Evolutionary conservation across 2,113 vertebrate genomes (phyloP), one percentile per base, ranked within the genome.

Genomic region (Octodon degus): DNA sequence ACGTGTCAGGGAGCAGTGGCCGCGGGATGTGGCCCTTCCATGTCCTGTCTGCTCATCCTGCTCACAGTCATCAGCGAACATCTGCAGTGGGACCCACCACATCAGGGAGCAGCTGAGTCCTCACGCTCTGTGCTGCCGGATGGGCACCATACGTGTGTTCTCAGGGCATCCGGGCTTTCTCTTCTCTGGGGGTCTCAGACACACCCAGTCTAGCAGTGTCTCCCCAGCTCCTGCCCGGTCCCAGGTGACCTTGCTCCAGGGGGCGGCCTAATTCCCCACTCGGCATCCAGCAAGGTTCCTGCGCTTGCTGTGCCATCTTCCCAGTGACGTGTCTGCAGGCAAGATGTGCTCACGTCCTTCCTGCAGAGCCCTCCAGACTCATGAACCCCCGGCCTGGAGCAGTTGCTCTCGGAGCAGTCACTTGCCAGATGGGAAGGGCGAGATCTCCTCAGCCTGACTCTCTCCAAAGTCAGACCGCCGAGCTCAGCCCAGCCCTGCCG

Each of bases 11-110:
- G 25, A 81, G 50, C 34, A 20, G 68, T 19, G 20, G 19, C 20
- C 40, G n/a, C 22, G n/a, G 0, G 32, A n/a, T 12, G 1, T 7
- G 8, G 37, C 8, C 0, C 50, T 47, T 50, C 83, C 0, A 0
- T 12, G 11, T 76, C 34, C 40, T 11, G 0, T 43, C 84, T 32
- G 19, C 58, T 43, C 30, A 14, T 30, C 84, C 7, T 14, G 67
- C 77, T 13, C 19, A 11, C 5, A n/a, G 34, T 27, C 6, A 0
- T 74, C 55, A 17, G n/a, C 32, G 40, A 20, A 55, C n/a, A 22
- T 24, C 65, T 58, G 2, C 3, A 19, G 1, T 11, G 34, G 40
- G 2, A 16, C 7, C 87, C 27, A 17, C 55, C 70, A 79, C 24
- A 4, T 58, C 13, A 17, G 81, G 11, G 22, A 68, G 55, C 22